Evolutionary conservation across 1,140 invertebrate genomes (phyloP).

Genomic region (Bombus breviceps): DNA sequence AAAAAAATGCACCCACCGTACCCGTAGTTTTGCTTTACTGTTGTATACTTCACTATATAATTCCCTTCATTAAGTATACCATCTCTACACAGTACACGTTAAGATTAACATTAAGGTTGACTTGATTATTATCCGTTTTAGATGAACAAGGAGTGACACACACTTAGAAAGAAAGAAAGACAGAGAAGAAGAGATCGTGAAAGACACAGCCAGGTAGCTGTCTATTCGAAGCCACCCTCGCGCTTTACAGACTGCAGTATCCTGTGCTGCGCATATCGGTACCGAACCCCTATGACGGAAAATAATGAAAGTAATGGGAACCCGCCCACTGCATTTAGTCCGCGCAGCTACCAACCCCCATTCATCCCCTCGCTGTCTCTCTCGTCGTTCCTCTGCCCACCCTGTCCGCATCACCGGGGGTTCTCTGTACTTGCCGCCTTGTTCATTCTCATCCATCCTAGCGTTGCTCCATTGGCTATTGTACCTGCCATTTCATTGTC

Average conservation of each 20-base stretch:
- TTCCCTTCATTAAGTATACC: neutral
- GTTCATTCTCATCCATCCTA: constrained; percentile 52
- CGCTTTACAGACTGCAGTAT: neutral
- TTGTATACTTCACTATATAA: neutral
- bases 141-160: neutral
- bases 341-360: constrained; percentile 65
- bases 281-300: constrained; percentile 63
- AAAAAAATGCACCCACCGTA: neutral
- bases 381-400: constrained; percentile 12
- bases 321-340: constrained; percentile 71
- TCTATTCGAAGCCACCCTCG: neutral
- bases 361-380: constrained; percentile 2
- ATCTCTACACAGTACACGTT: neutral
- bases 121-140: constrained; percentile 6
- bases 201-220: constrained; percentile 10
- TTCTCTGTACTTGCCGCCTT: constrained; percentile 48
- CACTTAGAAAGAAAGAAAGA: neutral
- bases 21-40: neutral
- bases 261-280: constrained; percentile 59
- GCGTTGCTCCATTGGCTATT: constrained; percentile 61
- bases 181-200: no score
- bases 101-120: constrained; percentile 14
- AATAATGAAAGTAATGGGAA: constrained; percentile 72
- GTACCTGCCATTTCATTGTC: constrained; percentile 76
- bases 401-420: neutral